Base-by-base conservation (phyloP, 2,888 invertebrate genomes). In the Lymantria dispar region DNA sequence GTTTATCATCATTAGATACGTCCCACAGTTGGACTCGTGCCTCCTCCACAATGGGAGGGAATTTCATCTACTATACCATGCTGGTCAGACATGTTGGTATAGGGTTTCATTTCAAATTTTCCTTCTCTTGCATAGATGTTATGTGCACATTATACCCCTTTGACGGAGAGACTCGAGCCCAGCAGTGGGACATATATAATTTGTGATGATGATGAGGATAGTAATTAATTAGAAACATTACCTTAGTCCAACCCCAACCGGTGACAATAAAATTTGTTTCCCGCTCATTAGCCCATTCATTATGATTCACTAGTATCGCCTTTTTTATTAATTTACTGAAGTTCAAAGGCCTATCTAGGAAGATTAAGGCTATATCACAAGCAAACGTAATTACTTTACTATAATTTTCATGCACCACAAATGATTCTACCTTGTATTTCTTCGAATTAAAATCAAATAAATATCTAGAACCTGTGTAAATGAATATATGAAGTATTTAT, bases 181-280 rank as follows among this genome's bases (percentile, higher is more conserved):
- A 22, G 5, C 22, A 22, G 22, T 22, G 22, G 22, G 22, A 22
- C 22, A 22, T 22, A 3, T 22, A 22, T 22, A 5, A 5, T 2
- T 5, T 22, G 22, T 5, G 22, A 22, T 22, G 22, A 22, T 22
- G 22, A 22, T 22, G 22, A 22, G 2, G 22, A 22, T 22, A 22
- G 22, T 3, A 22, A 22, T 22, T 3, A 22, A 22, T 22, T 22
- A 3, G 5, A 22, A 22, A 22, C 5, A 22, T 22, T 68, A 86
- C 87, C 70, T 70, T 50, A 0, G 72, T 80, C 75, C 65, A 75
- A 1, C 87, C 87, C 87, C 87, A 87, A 1, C 87, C 87, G n/a
- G 74, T 72, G 1, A 74, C 83, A 8, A 57, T 44, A 43, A 86
- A 84, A 3, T 64, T 58, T 0, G 41, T 66, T 43, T 78, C 68